Evolutionary conservation across 1,140 invertebrate species (phyloP).

Genomic region (Anadara kagoshimensis): DNA sequence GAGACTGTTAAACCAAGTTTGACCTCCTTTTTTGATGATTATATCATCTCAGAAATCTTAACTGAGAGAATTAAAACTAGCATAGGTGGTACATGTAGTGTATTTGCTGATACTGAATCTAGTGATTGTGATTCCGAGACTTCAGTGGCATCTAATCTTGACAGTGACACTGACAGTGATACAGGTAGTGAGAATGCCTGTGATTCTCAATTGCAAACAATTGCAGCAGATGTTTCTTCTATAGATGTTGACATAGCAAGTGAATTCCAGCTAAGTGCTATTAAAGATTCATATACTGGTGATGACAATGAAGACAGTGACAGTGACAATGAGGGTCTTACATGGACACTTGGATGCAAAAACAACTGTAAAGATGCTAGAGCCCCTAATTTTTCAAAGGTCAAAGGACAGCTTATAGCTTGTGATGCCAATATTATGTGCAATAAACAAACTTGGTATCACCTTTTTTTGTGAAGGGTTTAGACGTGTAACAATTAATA

Average conservation of each 20-base stretch:
- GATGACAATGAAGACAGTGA: not conserved
- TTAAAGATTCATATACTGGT: too few species aligned
- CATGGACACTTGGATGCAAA: not conserved
- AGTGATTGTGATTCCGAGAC: not conserved
- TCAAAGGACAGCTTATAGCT: constrained; percentile 9
- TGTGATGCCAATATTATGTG: constrained; percentile 9
- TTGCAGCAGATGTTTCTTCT: not conserved
- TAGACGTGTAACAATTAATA: not conserved
- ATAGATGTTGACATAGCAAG: not conserved
- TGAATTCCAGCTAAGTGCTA: too few species aligned
- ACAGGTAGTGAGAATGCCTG: not conserved
- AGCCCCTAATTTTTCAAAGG: constrained; percentile 8
- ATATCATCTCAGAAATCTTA: constrained; percentile 13
- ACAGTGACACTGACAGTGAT: not conserved
- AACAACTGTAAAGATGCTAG: constrained; percentile 2
- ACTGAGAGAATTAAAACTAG: too few species aligned
- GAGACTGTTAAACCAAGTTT: not conserved
- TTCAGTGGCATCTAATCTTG: not conserved
- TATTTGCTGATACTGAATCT: not conserved
- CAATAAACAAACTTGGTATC: not conserved
- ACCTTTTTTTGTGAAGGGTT: constrained; percentile 13
- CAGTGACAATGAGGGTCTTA: not conserved
- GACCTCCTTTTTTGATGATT: not conserved
- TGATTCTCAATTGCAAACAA: not conserved
- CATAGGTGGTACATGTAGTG: too few species aligned